phyloP scores from a whole-genome alignment of 53 echinoderm and acorn worm genomes.

The Echinometra lucunter region DNA sequence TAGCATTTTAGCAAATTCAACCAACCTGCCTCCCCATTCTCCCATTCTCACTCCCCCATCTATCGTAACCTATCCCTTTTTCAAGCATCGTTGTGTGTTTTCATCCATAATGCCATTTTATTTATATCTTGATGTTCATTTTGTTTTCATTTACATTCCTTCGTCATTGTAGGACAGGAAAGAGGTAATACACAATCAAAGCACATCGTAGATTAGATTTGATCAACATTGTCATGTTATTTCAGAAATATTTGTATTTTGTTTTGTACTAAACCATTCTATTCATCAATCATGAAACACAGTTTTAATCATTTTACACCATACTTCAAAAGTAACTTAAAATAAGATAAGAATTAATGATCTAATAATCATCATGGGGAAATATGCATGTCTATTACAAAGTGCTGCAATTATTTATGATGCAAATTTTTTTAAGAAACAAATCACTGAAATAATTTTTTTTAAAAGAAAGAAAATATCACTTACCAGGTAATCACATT shows the following conservation, averaged over 20 bases:
- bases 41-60: neutral
- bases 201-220: constrained; percentile 47
- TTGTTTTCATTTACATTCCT: constrained; percentile 26
- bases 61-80: neutral
- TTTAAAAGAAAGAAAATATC: too few species aligned
- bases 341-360: too few species aligned
- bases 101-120: neutral
- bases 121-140: constrained; percentile 33
- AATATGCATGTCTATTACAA: too few species aligned
- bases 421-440: too few species aligned
- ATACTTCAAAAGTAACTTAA: too few species aligned
- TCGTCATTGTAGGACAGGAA: neutral
- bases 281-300: neutral
- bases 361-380: too few species aligned
- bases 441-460: too few species aligned
- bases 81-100: neutral
- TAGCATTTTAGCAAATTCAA: neutral
- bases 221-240: constrained; percentile 41
- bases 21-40: neutral
- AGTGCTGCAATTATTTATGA: too few species aligned
- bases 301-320: neutral
- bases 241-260: neutral
- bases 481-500: too few species aligned
- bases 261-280: constrained; percentile 17
- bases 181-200: constrained; percentile 42